phyloP scores from a whole-genome alignment of 2,113 vertebrate species.

The Nicator chloris region DNA sequence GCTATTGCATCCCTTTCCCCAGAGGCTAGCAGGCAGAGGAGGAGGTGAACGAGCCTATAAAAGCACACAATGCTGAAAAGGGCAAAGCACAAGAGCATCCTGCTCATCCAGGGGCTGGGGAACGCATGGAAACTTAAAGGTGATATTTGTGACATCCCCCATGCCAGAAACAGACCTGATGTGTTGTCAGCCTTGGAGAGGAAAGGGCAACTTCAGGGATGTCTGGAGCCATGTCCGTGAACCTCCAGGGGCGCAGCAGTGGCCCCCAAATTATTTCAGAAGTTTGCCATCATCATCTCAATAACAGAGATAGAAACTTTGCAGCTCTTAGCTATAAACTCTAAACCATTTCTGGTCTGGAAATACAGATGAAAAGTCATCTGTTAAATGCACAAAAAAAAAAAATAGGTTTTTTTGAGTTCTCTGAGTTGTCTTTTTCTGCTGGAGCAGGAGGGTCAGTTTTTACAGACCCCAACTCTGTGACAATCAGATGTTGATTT shows the following conservation, averaged over 20 bases:
- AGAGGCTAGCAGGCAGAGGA: conserved; percentile 12
- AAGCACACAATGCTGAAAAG: conserved; percentile 56
- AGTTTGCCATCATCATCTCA: neutral
- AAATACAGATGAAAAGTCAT: neutral
- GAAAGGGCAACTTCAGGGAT: neutral
- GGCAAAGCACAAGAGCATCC: conserved; percentile 57
- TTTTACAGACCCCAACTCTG: neutral
- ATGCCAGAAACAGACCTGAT: neutral
- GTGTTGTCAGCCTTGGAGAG: neutral
- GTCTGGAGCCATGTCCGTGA: neutral
- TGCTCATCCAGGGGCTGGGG: conserved; percentile 49
- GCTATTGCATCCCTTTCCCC: conserved; percentile 61
- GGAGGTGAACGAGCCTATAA: conserved; percentile 41
- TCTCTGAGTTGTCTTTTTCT: neutral
- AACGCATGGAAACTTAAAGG: neutral
- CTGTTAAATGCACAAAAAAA: neutral
- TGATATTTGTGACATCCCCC: neutral
- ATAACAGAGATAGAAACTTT: neutral
- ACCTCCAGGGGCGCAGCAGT: neutral
- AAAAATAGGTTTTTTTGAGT: neutral
- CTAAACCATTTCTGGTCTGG: neutral
- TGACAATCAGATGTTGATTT: neutral
- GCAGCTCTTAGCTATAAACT: neutral
- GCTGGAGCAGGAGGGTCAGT: neutral
- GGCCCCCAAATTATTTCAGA: conserved; percentile 7